Percentiles rank a stretch among this genome's conserved stretches.
These are phyloP conservation scores for Diaperis boleti DNA, from an alignment of 2,888 invertebrate species.

Conservation along the genomic window DNA sequence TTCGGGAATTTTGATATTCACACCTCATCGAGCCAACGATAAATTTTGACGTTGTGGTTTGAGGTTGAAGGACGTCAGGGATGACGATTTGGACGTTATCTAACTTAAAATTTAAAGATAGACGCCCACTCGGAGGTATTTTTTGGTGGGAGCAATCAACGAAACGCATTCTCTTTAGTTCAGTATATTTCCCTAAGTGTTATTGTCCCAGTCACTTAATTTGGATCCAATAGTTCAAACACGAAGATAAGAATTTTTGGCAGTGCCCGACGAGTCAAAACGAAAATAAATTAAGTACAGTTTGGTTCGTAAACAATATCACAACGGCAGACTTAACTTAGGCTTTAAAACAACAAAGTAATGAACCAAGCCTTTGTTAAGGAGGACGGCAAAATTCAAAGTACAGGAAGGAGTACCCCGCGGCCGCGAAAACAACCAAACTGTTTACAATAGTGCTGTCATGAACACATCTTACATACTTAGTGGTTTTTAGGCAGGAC, in stretches of 20 bases:
- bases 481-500: constrained; percentile 34
- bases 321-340: constrained; percentile 27
- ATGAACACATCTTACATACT: constrained; percentile 39
- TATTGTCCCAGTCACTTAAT: constrained; percentile 66
- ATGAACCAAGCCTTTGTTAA: constrained; percentile 9
- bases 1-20: background rate
- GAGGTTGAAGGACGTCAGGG: background rate
- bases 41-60: constrained; percentile 20
- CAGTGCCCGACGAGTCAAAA: constrained; percentile 25
- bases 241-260: constrained; percentile 25
- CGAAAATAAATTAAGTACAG: constrained; percentile 31
- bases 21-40: too few species aligned
- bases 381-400: constrained; percentile 32
- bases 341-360: constrained; percentile 12
- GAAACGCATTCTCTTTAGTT: constrained; percentile 6
- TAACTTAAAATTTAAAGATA: too few species aligned
- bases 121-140: too few species aligned
- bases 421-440: constrained; percentile 9
- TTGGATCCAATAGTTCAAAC: constrained; percentile 47
- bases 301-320: constrained; percentile 30
- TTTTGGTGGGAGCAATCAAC: constrained; percentile 8
- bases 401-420: constrained; percentile 7
- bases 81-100: background rate
- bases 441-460: constrained; percentile 18
- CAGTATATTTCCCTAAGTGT: constrained; percentile 61